These are phyloP conservation scores for Intellagama lesueurii DNA, from an alignment of 2,797 vertebrate genomes.

Conservation along the genomic window DNA sequence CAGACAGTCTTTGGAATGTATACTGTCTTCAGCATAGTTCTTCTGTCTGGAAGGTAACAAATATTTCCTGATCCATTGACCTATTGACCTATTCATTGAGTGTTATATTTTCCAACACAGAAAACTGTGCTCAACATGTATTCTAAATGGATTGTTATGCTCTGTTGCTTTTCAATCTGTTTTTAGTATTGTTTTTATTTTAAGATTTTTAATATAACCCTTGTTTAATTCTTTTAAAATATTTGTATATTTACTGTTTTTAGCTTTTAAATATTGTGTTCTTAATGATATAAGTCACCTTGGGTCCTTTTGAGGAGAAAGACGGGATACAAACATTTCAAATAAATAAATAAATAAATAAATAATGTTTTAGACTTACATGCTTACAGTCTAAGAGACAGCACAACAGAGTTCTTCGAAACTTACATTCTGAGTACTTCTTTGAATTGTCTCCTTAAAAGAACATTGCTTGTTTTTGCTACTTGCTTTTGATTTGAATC, in stretches of 20 bases:
- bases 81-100: not conserved
- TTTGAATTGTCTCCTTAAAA: slow-evolving; percentile 18
- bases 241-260: no score
- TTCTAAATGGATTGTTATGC: no score
- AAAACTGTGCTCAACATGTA: slow-evolving; percentile 31
- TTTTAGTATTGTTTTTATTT: no score
- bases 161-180: no score
- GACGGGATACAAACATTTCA: no score
- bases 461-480: not conserved
- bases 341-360: no score
- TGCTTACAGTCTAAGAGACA: not conserved
- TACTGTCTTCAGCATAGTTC: not conserved
- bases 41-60: not conserved
- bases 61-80: not conserved
- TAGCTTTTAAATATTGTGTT: no score
- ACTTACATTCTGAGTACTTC: slow-evolving; percentile 4
- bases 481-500: slow-evolving; percentile 16
- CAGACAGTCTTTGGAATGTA: not conserved
- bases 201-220: no score
- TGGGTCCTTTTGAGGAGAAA: no score
- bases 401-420: slow-evolving; percentile 12
- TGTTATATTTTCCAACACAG: slow-evolving; percentile 4
- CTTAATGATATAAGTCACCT: no score
- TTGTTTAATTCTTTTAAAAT: no score
- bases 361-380: not conserved